These are phyloP conservation scores for Hydrozoanthus tunicans DNA, from an alignment of 64 coral and sea anemone species.

Conservation along the genomic window DNA sequence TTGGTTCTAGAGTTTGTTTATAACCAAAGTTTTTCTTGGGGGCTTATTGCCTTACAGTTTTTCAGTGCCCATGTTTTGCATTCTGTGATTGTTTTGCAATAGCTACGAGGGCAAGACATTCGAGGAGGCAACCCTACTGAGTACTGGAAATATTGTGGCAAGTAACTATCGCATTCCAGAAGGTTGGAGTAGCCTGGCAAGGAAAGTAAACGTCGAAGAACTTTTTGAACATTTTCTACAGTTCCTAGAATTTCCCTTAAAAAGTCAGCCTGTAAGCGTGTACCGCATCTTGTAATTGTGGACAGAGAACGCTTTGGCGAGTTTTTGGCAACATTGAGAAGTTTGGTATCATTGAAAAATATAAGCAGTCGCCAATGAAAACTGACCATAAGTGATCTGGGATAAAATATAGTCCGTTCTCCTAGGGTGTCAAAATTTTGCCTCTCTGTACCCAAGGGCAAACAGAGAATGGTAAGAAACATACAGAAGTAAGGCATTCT, in stretches of 20 bases:
- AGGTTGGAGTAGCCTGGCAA: slow-evolving; percentile 36
- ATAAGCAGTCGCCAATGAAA: neutral
- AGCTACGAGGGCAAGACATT: neutral
- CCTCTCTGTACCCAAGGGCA: neutral
- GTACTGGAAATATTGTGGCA: slow-evolving; percentile 29
- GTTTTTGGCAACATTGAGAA: neutral
- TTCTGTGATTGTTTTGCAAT: neutral
- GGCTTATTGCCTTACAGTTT: neutral
- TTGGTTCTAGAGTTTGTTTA: neutral
- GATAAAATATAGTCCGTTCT: neutral
- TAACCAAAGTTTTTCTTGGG: slow-evolving; percentile 29
- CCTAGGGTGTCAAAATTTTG: neutral
- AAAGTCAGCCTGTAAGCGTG: neutral
- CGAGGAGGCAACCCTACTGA: neutral
- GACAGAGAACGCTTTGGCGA: neutral
- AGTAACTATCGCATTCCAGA: slow-evolving; percentile 46
- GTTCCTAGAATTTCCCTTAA: neutral
- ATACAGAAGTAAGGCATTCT: neutral
- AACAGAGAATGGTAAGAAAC: slow-evolving; percentile 11
- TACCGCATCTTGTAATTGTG: neutral
- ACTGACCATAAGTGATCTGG: neutral
- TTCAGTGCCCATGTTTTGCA: slow-evolving; percentile 31
- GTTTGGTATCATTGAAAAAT: neutral
- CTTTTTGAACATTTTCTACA: neutral
- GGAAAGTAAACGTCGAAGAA: neutral